Conservation (phyloP, 2,888 invertebrate species). For the Sinopyrophorus schimmeli region DNA sequence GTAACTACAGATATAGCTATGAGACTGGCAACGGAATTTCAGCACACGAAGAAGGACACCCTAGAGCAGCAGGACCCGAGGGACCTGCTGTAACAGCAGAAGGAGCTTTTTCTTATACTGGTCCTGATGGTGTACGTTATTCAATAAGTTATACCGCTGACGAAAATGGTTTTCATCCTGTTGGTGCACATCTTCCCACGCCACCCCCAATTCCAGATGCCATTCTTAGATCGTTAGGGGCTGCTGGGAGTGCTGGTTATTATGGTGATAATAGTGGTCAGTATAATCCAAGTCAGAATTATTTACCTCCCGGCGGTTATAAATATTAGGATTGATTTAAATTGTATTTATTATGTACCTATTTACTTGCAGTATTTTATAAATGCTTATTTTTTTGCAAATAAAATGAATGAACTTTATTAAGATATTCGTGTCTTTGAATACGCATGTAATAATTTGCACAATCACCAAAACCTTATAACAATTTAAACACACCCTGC, state of each 20-base stretch:
- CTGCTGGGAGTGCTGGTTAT: constrained; percentile 36
- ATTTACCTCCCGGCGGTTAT: constrained; percentile 20
- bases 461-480: too few species aligned
- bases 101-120: constrained; percentile 62
- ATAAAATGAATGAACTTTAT: constrained; percentile 8
- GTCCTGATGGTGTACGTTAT: constrained; percentile 62
- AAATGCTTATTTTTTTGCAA: constrained; percentile 12
- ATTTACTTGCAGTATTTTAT: constrained; percentile 10
- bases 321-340: constrained; percentile 11
- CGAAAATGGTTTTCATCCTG: constrained; percentile 61
- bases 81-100: constrained; percentile 51
- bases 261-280: constrained; percentile 40
- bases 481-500: too few species aligned
- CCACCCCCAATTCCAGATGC: constrained; percentile 64
- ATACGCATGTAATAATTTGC: too few species aligned
- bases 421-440: too few species aligned
- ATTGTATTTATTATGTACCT: constrained; percentile 2
- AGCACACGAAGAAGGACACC: constrained; percentile 58
- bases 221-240: constrained; percentile 49
- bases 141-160: constrained; percentile 62
- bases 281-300: constrained; percentile 36
- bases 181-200: constrained; percentile 62
- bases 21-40: constrained; percentile 69
- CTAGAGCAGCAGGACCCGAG: constrained; percentile 30
- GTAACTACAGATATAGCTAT: constrained; percentile 64